Evolutionary conservation across 1,140 invertebrate species (phyloP).

Genomic region (Pararge aegeria): DNA sequence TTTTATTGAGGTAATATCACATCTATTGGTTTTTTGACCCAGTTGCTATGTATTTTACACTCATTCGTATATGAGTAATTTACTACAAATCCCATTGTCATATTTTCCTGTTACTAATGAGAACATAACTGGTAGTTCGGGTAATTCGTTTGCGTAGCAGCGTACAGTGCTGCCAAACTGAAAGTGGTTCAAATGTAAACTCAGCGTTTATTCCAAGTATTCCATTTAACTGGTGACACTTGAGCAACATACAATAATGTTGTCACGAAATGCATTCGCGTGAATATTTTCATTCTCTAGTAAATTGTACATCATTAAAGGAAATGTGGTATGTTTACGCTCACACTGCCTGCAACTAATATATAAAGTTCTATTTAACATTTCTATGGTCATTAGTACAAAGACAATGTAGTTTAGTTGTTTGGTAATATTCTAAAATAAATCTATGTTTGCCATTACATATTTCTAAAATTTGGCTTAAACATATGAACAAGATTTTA

Average conservation of each 20-base stretch:
- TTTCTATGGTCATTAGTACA: too few relatives aligned
- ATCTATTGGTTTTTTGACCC: background rate
- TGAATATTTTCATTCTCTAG: conserved; percentile 8
- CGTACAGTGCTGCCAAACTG: background rate
- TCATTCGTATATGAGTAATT: background rate
- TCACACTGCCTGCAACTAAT: background rate
- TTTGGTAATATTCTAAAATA: too few relatives aligned
- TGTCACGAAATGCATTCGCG: conserved; percentile 1
- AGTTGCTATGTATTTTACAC: too few relatives aligned
- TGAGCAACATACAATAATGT: conserved; percentile 1
- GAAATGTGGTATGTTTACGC: background rate
- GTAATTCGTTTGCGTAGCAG: background rate
- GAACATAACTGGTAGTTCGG: background rate
- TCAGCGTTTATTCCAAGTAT: background rate
- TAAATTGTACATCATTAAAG: conserved; percentile 9
- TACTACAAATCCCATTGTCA: background rate
- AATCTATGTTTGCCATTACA: too few relatives aligned
- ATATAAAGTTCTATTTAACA: background rate
- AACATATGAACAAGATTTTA: too few relatives aligned
- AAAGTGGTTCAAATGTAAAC: background rate
- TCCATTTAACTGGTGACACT: background rate
- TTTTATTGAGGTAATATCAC: too few relatives aligned
- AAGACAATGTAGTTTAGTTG: too few relatives aligned
- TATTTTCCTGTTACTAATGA: background rate
- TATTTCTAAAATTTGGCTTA: too few relatives aligned